Evolutionary conservation across 2,113 vertebrate species (phyloP).

Genomic region (Sebastes fasciatus): DNA sequence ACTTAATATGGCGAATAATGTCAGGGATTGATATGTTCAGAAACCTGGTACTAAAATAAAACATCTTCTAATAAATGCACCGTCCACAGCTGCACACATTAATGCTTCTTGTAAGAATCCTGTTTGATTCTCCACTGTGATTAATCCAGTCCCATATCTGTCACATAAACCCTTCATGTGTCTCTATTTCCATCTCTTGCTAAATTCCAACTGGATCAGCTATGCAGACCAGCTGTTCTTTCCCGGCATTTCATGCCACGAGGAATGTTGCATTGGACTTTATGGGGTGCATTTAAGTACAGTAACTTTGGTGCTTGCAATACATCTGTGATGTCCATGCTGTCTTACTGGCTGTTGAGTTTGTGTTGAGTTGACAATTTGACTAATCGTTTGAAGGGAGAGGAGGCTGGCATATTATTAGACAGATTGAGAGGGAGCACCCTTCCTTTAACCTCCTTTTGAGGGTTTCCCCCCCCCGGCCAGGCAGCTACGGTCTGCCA

Average conservation of each 20-base stretch:
- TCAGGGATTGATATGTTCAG: not conserved
- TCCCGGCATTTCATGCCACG: not conserved
- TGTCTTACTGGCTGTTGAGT: not conserved
- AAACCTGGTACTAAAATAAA: not conserved
- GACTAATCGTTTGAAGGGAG: not conserved
- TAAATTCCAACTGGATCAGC: constrained; percentile 34
- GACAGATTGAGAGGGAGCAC: not conserved
- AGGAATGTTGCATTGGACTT: constrained; percentile 3
- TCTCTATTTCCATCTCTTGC: constrained; percentile 37
- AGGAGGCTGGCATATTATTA: not conserved
- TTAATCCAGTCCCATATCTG: constrained; percentile 3
- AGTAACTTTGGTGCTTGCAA: not conserved
- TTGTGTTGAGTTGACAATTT: not conserved
- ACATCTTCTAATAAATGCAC: not conserved
- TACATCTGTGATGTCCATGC: not conserved
- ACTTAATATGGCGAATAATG: not conserved
- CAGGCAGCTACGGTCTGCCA: not conserved
- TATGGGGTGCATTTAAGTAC: not conserved
- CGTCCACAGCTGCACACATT: not conserved
- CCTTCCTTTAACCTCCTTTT: not conserved
- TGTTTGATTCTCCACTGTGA: constrained; percentile 1
- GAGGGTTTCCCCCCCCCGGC: not conserved
- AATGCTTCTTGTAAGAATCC: not conserved
- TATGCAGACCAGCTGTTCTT: constrained; percentile 35
- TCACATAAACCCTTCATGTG: constrained; percentile 21